Evolutionary conservation across 2,797 vertebrate species (phyloP), one percentile per base, ranked within the genome.

Genomic region (Pangasius djambal): DNA sequence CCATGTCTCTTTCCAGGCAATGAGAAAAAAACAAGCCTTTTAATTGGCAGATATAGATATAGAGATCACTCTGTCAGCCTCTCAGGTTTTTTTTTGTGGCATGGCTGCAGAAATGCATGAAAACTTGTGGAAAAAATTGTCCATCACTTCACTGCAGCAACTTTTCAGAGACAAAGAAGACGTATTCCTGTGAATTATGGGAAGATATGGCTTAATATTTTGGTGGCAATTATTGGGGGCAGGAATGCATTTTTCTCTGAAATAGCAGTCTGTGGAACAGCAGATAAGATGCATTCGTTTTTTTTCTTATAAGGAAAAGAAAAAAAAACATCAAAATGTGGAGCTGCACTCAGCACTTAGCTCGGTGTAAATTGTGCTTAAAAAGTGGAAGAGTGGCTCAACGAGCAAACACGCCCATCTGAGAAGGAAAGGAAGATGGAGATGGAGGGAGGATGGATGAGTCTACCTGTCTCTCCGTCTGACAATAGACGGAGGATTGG

Each of bases 191-290:
- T 77, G 77, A 81, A 81, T 81, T 37, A 22, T 59, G 52, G 52
- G 1, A 59, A 37, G 22, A 87, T 78, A 75, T 77, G 88, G 91
- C 87, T 93, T 44, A 93, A 94, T 94, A 94, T 90, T 92, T 92
- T 91, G 6, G 91, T 94, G 92, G 94, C 94, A 94, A 96, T 96
- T 96, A 95, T 94, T 93, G 93, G 94, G 94, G 93, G 93, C 95
- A 95, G 94, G 94, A 96, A 95, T 92, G 50, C 25, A 92, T 90
- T 94, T 95, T 92, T 94, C 92, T 95, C 91, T 92, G 93, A 94
- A 95, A 96, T 93, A 95, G 94, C 95, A 92, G 94, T 92, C 90
- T 91, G 91, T 55, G 83, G 92, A 93, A 91, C 79, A 85, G 86
- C 91, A 90, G 87, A 92, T 90, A 92, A 91, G 74, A 93, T 89